Conservation (phyloP, 2,113 vertebrate species). For the Pipra filicauda region DNA sequence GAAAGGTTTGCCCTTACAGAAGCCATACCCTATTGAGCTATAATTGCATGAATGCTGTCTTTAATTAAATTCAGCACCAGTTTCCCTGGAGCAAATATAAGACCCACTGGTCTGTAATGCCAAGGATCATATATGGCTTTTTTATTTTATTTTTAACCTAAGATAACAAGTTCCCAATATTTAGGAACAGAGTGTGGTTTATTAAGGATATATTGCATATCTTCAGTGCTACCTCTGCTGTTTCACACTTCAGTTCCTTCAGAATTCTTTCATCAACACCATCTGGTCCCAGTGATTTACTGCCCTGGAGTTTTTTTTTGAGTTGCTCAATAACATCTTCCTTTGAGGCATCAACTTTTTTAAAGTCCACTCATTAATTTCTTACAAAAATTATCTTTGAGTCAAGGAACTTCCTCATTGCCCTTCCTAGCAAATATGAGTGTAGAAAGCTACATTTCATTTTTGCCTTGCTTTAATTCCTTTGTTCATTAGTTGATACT, state of each 20-base stretch:
- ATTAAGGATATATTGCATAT: constrained; percentile 50
- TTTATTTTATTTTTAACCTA: background rate
- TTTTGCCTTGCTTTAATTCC: background rate
- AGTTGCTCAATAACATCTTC: constrained; percentile 37
- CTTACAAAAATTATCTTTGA: constrained; percentile 36
- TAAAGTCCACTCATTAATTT: constrained; percentile 45
- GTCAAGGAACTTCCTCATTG: constrained; percentile 17
- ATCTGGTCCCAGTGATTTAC: constrained; percentile 72
- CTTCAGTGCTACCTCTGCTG: constrained; percentile 41
- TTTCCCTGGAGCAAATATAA: background rate
- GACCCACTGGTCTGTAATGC: constrained; percentile 8
- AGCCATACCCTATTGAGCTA: background rate
- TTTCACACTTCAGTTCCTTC: constrained; percentile 65
- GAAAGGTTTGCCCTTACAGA: background rate
- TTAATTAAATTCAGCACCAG: constrained; percentile 17
- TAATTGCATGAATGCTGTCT: constrained; percentile 11
- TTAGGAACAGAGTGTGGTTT: constrained; percentile 40
- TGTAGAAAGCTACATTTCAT: background rate
- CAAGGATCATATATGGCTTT: background rate
- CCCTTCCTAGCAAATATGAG: background rate
- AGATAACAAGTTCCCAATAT: constrained; percentile 31
- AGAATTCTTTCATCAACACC: constrained; percentile 67
- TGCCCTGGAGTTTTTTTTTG: constrained; percentile 31
- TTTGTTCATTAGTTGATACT: background rate
- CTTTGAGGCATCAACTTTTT: constrained; percentile 42